Conservation (phyloP, 1,140 invertebrate genomes). For the Papilio polytes region DNA sequence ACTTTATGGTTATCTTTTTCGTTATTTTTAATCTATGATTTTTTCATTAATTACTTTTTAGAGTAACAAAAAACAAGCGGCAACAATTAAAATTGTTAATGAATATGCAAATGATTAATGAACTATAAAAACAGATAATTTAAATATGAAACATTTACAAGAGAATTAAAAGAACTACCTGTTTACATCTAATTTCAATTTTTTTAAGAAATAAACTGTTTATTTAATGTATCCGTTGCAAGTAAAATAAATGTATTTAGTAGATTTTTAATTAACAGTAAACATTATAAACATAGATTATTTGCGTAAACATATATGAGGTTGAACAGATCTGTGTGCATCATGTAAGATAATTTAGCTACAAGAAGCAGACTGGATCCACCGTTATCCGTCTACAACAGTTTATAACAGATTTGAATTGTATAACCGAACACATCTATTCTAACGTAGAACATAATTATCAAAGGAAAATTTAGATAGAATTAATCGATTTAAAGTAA, state of each 20-base stretch:
- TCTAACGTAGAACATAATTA: background rate
- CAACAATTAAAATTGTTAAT: background rate
- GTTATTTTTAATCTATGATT: background rate
- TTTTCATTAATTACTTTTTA: background rate
- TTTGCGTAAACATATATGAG: too few species aligned
- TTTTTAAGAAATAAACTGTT: too few species aligned
- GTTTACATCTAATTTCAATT: background rate
- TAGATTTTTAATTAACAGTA: too few species aligned
- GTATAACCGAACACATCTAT: background rate
- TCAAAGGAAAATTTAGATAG: background rate
- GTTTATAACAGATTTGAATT: conserved; percentile 20
- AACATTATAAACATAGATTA: too few species aligned
- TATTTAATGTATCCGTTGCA: too few species aligned
- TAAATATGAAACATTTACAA: background rate
- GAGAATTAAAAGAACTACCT: too few species aligned
- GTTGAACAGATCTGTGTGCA: background rate
- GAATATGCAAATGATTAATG: background rate
- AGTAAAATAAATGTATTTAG: too few species aligned
- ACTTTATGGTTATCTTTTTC: background rate
- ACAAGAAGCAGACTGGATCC: conserved; percentile 16
- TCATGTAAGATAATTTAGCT: background rate
- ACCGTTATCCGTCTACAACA: conserved; percentile 1
- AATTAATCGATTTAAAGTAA: too few species aligned
- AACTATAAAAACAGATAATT: background rate
- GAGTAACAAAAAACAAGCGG: background rate